phyloP scores from a whole-genome alignment of 2,797 vertebrate genomes.

The Platyrinchus mystaceus region DNA sequence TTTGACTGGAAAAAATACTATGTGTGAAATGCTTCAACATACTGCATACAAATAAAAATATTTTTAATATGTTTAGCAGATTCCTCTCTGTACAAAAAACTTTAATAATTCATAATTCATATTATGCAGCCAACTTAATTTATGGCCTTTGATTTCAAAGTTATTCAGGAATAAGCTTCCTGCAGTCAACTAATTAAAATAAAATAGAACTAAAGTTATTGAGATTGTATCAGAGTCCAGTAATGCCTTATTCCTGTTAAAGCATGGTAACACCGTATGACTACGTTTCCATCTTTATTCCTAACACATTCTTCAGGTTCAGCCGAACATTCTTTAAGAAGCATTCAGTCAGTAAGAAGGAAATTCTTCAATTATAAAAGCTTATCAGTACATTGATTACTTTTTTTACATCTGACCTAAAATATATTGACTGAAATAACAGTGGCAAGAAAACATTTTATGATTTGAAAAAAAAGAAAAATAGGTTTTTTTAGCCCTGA shows the following conservation, averaged over 20 bases:
- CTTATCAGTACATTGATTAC: background rate
- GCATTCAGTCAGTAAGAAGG: background rate
- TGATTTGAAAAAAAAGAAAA: background rate
- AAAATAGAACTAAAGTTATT: background rate
- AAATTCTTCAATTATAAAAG: background rate
- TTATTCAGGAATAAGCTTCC: background rate
- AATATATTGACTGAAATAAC: background rate
- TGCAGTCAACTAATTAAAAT: constrained; percentile 3
- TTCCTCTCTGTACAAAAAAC: background rate
- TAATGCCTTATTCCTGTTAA: background rate
- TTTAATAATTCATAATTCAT: background rate
- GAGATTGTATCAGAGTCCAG: background rate
- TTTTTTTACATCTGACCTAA: background rate
- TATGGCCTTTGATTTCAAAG: background rate
- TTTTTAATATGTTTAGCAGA: background rate
- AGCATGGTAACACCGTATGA: background rate
- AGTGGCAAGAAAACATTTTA: background rate
- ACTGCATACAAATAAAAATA: background rate
- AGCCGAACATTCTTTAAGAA: background rate
- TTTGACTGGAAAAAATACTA: background rate
- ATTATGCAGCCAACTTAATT: background rate
- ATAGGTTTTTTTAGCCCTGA: background rate
- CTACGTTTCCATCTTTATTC: background rate
- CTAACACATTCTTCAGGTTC: background rate
- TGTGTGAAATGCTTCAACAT: background rate